Base-by-base conservation (phyloP, 2,888 invertebrate species). In the Troides helena region DNA sequence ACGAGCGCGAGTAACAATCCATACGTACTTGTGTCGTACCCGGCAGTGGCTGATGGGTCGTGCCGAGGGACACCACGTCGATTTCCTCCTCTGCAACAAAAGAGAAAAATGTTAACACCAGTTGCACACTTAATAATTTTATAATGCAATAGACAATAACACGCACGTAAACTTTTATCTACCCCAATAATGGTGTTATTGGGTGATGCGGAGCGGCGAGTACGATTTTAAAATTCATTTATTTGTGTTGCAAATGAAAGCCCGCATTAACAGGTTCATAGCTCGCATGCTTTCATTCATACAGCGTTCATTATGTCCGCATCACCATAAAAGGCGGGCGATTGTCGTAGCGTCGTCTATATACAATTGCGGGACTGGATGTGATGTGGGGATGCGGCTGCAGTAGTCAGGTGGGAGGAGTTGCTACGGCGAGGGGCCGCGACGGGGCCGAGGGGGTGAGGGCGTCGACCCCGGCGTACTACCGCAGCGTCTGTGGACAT, bases 11-110 rank as follows among this genome's bases (percentile, higher is more conserved):
- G 65, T 23, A 59, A 0, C 89, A 88, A 70, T 92, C 89, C 10
- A 86, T 81, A 73, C 90, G 88, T 74, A 85, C 80, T 72, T 86
- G 87, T 43, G 85, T 72, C 63, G 83, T 77, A 79, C 84, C 75
- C 63, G 84, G 80, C 74, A 90, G 73, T 56, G 84, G 84, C 72
- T 84, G 85, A 67, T 81, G 81, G 59, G 78, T 71, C 30, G 84
- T 87, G 83, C 95, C 95, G 74, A 95, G 89, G 0, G 96, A 95
- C 67, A 96, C 97, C 67, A 97, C 97, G 84, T 97, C 97, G 81
- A 97, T 97, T 93, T 96, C 96, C 89, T 97, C 97, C 85, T 96
- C 96, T 95, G 94, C 73, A 94, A 95, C 92, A 93, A 90, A 73
- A 76, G 86, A 91, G 78, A 89, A 76, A 53, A 63, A 50, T 67